Conservation (phyloP, 30 jellyfish, hydroid and myxozoan genomes). For the Cassiopea andromeda region DNA sequence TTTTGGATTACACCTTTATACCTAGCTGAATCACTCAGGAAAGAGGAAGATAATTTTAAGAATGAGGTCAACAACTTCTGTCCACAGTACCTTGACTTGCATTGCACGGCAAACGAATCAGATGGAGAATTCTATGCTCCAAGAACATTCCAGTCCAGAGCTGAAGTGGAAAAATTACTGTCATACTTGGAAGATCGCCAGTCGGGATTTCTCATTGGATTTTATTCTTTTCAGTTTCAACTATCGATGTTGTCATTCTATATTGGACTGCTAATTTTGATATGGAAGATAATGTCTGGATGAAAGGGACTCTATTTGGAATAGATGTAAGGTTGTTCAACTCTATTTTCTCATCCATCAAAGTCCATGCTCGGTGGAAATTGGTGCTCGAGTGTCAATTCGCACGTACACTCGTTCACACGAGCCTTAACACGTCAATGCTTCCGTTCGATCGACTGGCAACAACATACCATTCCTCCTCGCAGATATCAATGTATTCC, state of each 20-base stretch:
- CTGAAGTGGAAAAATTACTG: constrained; percentile 36
- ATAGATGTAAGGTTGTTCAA: no score
- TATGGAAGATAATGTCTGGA: constrained; percentile 6
- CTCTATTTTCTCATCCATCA: no score
- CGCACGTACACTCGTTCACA: no score
- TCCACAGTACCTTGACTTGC: constrained; percentile 9
- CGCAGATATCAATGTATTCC: no score
- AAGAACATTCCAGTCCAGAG: constrained; percentile 28
- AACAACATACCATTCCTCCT: no score
- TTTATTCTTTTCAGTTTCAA: constrained; percentile 40
- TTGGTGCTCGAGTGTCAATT: no score
- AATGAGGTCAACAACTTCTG: constrained; percentile 47
- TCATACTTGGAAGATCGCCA: constrained; percentile 50
- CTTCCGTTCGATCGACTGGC: no score
- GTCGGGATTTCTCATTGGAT: constrained; percentile 64
- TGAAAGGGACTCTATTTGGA: no score
- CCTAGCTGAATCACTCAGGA: constrained; percentile 41
- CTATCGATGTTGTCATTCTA: constrained; percentile 53
- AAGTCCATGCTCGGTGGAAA: no score
- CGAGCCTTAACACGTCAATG: no score
- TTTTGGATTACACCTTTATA: constrained; percentile 41
- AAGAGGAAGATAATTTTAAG: constrained; percentile 12
- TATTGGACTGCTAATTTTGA: constrained; percentile 36
- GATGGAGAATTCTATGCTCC: neutral
- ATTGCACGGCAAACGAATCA: neutral